Evolutionary conservation across 2,797 vertebrate genomes (phyloP), one percentile per base, ranked within the genome.

Genomic region (Ara ararauna): DNA sequence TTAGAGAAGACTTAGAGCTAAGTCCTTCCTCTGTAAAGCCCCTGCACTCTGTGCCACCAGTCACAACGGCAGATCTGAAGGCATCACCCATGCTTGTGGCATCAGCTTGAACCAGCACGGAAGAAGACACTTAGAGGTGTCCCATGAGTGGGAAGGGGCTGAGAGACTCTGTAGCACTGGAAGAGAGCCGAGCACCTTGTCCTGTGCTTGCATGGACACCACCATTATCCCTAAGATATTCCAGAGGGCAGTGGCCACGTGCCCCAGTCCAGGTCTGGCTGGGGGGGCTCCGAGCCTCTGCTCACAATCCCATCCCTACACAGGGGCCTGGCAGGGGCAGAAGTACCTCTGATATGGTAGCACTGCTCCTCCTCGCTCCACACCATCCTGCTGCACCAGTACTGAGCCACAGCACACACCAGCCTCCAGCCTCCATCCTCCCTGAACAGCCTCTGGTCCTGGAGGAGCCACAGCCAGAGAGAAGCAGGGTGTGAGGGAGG

Each of bases 341-440:
- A 24, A 60, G 60, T 89, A 99, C 98, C 98, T 94, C 60, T 97
- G 76, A 99, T 97, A 77, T 98, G 98, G 95, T 99, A 99, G 74
- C 97, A 96, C 56, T 98, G 95, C 54, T 99, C 99, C 30, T 97
- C 96, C 2, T 98, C 60, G 22, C 92, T 98, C 99, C 99, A 99
- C 44, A 97, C 98, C 34, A 98, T 99, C 64, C 99, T 98, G 87
- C 99, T 99, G 93, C 99, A 98, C 99, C 99, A 99, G 93, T 99
- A 99, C 95, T 98, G 98, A 17, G 99, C 99, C 93, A 99, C 98
- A 0, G 98, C 98, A 30, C 95, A 96, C 76, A 99, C 98, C 95
- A 99, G 98, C 21, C 98, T 96, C 96, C 98, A 98, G 96, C 99
- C 99, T 2, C 92, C 98, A 0, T 98, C 98, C 45, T 98, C 98